Conservation (phyloP, 2,888 invertebrate species). For the Chouioia cunea region DNA sequence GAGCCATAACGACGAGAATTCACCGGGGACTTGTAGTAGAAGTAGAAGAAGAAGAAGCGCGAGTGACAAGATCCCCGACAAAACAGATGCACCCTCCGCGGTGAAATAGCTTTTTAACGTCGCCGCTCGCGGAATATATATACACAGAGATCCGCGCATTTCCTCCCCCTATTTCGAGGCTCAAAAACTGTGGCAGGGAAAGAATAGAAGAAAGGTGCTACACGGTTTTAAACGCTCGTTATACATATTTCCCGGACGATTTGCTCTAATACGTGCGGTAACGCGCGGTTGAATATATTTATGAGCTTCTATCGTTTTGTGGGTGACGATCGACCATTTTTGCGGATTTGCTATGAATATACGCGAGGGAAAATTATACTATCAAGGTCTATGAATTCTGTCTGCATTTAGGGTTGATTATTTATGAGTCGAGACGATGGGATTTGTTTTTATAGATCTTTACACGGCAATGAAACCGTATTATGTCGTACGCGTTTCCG, state of each 20-base stretch:
- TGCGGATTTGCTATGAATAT: slow-evolving; percentile 19
- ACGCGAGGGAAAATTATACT: no score
- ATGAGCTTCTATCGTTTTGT: slow-evolving; percentile 15
- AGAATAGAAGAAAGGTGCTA: slow-evolving; percentile 46
- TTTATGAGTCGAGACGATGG: slow-evolving; percentile 2
- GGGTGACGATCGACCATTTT: neutral
- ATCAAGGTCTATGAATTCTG: neutral
- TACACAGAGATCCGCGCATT: slow-evolving; percentile 50
- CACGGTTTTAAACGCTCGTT: slow-evolving; percentile 60
- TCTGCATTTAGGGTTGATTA: slow-evolving; percentile 10
- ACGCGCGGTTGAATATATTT: slow-evolving; percentile 23
- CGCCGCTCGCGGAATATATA: slow-evolving; percentile 52
- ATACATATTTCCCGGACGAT: slow-evolving; percentile 59
- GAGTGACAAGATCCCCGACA: slow-evolving; percentile 53
- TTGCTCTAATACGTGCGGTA: slow-evolving; percentile 47
- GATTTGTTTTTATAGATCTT: neutral
- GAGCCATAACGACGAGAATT: slow-evolving; percentile 14
- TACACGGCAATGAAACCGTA: neutral
- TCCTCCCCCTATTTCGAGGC: slow-evolving; percentile 40
- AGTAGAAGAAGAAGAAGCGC: slow-evolving; percentile 19
- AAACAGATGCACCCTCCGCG: slow-evolving; percentile 62
- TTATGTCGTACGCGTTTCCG: no score
- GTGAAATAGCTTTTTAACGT: slow-evolving; percentile 64
- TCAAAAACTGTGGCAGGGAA: slow-evolving; percentile 18
- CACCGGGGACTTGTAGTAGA: slow-evolving; percentile 48